These are phyloP conservation scores for Bombus superbus DNA, from an alignment of 1,140 invertebrate genomes.

Conservation along the genomic window DNA sequence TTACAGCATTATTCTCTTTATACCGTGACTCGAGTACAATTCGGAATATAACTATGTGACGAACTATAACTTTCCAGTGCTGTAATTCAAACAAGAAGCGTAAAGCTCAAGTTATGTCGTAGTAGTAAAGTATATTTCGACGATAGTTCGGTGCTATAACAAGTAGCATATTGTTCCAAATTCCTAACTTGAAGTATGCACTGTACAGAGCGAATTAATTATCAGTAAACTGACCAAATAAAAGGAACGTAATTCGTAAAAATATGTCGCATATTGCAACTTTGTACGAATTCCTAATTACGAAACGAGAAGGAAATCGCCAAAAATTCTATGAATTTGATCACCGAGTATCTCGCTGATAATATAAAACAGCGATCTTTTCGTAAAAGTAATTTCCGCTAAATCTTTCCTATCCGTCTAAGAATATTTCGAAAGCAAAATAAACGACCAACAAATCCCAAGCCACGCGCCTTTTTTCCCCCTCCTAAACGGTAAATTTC, in stretches of 20 bases:
- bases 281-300: neutral
- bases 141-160: neutral
- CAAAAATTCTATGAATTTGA: too few relatives aligned
- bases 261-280: too few relatives aligned
- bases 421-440: too few relatives aligned
- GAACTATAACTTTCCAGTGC: neutral
- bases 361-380: too few relatives aligned
- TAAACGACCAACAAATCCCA: too few relatives aligned
- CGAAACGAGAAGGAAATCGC: too few relatives aligned
- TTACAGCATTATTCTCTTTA: neutral
- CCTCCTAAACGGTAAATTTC: too few relatives aligned
- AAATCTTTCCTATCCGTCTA: too few relatives aligned
- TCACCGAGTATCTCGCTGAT: too few relatives aligned
- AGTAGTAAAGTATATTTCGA: neutral
- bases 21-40: neutral
- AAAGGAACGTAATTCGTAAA: neutral
- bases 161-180: neutral
- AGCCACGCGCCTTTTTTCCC: too few relatives aligned
- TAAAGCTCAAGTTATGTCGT: neutral
- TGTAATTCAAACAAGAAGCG: neutral
- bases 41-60: neutral
- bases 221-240: neutral
- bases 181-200: neutral
- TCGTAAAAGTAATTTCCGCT: fast-evolving
- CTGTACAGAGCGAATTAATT: neutral